Evolutionary conservation across 2,888 invertebrate species (phyloP), one percentile per base, ranked within the genome.

Genomic region (Clostera curtula): DNA sequence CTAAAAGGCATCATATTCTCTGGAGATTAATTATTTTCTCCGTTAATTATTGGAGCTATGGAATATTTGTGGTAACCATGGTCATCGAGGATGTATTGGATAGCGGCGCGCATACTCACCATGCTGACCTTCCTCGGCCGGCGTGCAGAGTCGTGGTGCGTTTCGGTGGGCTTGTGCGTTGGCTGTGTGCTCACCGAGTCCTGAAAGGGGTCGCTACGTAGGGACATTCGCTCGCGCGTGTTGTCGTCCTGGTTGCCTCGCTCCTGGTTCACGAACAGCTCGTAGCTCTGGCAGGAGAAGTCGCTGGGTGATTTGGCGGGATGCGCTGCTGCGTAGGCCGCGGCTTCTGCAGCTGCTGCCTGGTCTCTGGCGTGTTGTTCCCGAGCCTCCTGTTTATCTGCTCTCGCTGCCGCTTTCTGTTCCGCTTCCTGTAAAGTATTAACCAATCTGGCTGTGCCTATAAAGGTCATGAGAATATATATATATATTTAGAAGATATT

Each of bases 261-360:
- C 62, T 93, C 94, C 71, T 94, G 94, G 60, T 92, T 93, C 49
- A 94, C 93, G 82, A 95, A 96, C 51, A 93, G 86, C 82, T 96
- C 96, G 86, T 95, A 95, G 76, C 95, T 95, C 70, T 93, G 93
- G 73, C 93, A 94, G 37, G 96, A 96, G 74, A 91, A 92, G 73
- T 93, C 94, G 42, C 96, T 96, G 24, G 96, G 95, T 30, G 96
- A 95, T 76, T 96, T 95, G 45, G 93, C 92, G 40, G 90, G 87
- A 29, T 87, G 90, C 19, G 87, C 87, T 32, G 74, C 85, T n/a
- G 74, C 79, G 60, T 86, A 84, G 12, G 87, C 87, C 19, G 88
- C 89, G 16, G 88, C 90, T 28, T 89, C 90, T 1, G 87, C 86
- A 36, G 87, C 88, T 3, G 85, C 86, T 8, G 87, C 89, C 34